Evolutionary conservation across 2,888 invertebrate genomes (phyloP).

Genomic region (Cheiracanthium punctorium): DNA sequence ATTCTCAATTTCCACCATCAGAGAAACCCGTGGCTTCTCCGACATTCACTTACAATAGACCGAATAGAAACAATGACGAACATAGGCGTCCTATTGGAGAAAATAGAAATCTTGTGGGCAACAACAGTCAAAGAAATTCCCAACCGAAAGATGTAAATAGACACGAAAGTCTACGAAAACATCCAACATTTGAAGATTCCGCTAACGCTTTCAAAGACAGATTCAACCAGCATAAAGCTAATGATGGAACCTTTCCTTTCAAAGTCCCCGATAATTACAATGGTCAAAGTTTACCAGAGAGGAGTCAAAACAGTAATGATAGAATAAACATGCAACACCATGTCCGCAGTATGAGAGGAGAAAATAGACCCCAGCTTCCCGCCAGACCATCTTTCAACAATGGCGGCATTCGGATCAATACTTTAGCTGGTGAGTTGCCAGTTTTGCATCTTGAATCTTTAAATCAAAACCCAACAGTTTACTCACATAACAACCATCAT

Average conservation of each 20-base stretch:
- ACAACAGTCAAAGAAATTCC: background rate
- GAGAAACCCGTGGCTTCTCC: background rate
- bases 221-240: background rate
- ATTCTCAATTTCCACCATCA: background rate
- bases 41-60: background rate
- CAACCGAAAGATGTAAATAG: background rate
- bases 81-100: background rate
- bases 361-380: constrained; percentile 5
- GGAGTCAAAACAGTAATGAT: background rate
- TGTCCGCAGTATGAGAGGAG: background rate
- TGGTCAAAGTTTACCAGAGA: background rate
- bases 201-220: background rate
- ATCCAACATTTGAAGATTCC: background rate
- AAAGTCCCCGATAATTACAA: background rate
- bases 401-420: background rate
- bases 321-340: background rate
- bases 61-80: background rate
- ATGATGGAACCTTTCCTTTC: background rate
- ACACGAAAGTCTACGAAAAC: constrained; percentile 3
- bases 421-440: background rate
- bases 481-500: background rate
- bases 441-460: background rate
- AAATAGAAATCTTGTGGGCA: background rate
- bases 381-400: background rate
- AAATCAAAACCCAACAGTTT: background rate